A percentile compares a stretch with the other conserved stretches of the same genome.
These are phyloP conservation scores for Herpailurus yagouaroundi DNA, from an alignment of 2,113 vertebrate species.

Conservation along the genomic window DNA sequence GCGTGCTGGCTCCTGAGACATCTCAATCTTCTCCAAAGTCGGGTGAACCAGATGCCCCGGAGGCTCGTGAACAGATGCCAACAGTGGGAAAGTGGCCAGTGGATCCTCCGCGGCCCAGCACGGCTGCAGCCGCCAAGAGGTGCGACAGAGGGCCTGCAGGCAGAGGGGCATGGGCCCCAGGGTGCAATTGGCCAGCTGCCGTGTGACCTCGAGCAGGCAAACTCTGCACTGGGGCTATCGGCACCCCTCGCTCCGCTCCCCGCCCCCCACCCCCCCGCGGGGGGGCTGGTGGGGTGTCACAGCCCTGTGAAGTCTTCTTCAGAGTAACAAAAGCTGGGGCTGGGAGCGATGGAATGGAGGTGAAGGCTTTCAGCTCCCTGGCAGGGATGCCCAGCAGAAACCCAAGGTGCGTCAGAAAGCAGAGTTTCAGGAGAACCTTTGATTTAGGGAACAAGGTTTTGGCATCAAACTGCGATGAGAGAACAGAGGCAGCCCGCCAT, in stretches of 20 bases:
- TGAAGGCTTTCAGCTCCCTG: slow-evolving; percentile 14
- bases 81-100: not conserved
- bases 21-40: slow-evolving; percentile 35
- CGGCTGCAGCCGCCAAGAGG: not conserved
- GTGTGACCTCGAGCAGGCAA: not conserved
- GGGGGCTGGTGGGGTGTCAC: not conserved
- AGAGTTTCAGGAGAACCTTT: slow-evolving; percentile 60
- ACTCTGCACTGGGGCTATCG: not conserved
- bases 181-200: accelerated
- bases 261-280: no score
- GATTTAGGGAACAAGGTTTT: slow-evolving; percentile 75
- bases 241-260: not conserved
- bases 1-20: not conserved
- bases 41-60: not conserved
- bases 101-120: not conserved
- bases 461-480: slow-evolving; percentile 65
- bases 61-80: slow-evolving; percentile 47
- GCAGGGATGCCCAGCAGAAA: not conserved
- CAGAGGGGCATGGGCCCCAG: not conserved
- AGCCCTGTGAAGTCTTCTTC: not conserved
- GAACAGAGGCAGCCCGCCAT: slow-evolving; percentile 5
- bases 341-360: not conserved
- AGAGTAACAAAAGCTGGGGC: not conserved
- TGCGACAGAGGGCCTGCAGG: not conserved
- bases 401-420: not conserved